phyloP scores from a whole-genome alignment of 1,140 invertebrate genomes.

The Drosophila pectinifera region DNA sequence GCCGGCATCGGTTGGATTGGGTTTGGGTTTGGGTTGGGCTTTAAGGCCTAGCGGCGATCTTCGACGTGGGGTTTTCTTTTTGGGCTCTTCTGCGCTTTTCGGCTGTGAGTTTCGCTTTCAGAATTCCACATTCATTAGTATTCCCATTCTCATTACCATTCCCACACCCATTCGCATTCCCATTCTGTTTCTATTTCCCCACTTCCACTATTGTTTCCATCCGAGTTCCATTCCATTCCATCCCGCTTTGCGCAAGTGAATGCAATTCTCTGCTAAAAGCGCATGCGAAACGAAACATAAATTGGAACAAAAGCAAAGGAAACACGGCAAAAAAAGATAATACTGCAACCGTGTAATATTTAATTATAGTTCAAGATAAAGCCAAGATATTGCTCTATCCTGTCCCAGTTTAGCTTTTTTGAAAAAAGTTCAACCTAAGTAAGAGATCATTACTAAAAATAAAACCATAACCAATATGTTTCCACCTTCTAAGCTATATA shows the following conservation, averaged over 20 bases:
- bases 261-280: constrained; percentile 15
- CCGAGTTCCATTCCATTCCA: constrained; percentile 7
- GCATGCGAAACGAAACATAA: constrained; percentile 20
- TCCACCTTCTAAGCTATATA: background rate
- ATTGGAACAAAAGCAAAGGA: constrained; percentile 10
- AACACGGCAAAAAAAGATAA: background rate
- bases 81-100: constrained; percentile 5
- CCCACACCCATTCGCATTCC: constrained; percentile 2
- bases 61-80: background rate
- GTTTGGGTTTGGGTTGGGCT: constrained; percentile 31
- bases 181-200: background rate
- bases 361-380: no score
- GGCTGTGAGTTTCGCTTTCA: constrained; percentile 41
- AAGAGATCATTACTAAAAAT: no score
- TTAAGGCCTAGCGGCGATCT: constrained; percentile 36
- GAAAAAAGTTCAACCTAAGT: no score
- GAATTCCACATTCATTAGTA: constrained; percentile 55
- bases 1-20: constrained; percentile 17
- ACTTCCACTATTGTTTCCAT: background rate
- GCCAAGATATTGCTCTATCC: no score
- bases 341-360: no score
- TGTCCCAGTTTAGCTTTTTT: no score
- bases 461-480: no score
- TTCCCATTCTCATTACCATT: constrained; percentile 17
- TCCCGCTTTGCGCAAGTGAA: constrained; percentile 34